phyloP scores from a whole-genome alignment of 2,113 vertebrate genomes.

The Zosterops pallidus region DNA sequence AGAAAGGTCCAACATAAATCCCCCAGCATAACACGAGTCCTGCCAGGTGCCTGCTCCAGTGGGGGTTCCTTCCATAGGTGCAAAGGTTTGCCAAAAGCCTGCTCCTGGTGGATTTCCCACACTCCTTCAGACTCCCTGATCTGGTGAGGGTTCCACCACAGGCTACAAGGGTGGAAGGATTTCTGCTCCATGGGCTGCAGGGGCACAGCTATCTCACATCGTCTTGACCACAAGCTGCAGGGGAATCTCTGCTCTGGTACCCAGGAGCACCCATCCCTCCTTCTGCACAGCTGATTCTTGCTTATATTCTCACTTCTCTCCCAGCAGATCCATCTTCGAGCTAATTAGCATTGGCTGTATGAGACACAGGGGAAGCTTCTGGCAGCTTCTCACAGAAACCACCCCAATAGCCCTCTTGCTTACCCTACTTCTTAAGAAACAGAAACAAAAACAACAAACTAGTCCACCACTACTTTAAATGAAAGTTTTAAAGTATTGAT shows the following conservation, averaged over 20 bases:
- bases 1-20: neutral
- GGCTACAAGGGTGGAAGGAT: neutral
- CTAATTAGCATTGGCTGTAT: too few relatives aligned
- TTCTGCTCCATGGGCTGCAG: neutral
- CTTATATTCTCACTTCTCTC: neutral
- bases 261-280: neutral
- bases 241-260: neutral
- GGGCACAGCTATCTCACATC: neutral
- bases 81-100: neutral
- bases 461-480: neutral
- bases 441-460: neutral
- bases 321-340: neutral
- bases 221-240: neutral
- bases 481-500: neutral
- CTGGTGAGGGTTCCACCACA: neutral
- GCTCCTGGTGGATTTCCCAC: neutral
- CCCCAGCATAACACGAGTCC: neutral
- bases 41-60: neutral
- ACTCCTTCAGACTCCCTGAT: neutral
- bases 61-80: neutral
- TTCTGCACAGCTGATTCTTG: neutral
- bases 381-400: neutral
- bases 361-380: neutral
- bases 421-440: neutral
- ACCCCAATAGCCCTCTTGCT: neutral